Base-by-base conservation (phyloP, 2,888 invertebrate species). In the Synergus umbraculus region DNA sequence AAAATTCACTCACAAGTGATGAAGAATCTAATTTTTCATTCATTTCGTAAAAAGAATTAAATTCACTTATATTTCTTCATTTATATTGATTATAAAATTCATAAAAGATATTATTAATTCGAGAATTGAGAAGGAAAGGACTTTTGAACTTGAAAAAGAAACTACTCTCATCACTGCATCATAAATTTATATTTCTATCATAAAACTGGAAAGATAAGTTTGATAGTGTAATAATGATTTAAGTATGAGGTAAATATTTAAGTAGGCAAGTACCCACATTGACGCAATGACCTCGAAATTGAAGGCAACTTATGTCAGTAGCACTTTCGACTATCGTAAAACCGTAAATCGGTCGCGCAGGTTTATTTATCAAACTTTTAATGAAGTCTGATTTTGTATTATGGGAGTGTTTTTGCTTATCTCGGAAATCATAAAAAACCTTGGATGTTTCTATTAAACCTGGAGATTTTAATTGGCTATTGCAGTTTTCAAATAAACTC, bases 331-430 rank as follows among this genome's bases (percentile, higher is more conserved):
- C 49, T 73, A 73, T 73, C 54, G 37, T 49, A 73, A 73, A 73
- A 73, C 10, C 12, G n/a, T 73, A 37, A 69, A 46, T 67, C 44
- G 67, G 67, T 67, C 67, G 18, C 7, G 7, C 22, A 73, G 73
- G 54, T 54, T 73, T 73, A 73, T 73, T 73, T 73, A 73, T 73
- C 10, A 37, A 10, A 54, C 54, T 73, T 73, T 73, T 73, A 73
- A 73, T 73, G 46, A n/a, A 49, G 22, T 37, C 49, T 49, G 69
- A 73, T 73, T 22, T 46, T n/a, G 29, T 37, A 10, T 66, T 54
- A 73, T 73, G 29, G 49, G 49, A n/a, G 49, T 22, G 22, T 60
- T 60, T 54, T 12, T 60, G 12, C 22, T 60, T 60, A 60, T 60
- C 5, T 22, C 22, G 60, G 60, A 29, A 29, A 60, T 12, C 22